A percentile compares a stretch with the other conserved stretches of the same genome.
Evolutionary conservation across 2,797 vertebrate species (phyloP).

Genomic region (Sciaenops ocellatus): DNA sequence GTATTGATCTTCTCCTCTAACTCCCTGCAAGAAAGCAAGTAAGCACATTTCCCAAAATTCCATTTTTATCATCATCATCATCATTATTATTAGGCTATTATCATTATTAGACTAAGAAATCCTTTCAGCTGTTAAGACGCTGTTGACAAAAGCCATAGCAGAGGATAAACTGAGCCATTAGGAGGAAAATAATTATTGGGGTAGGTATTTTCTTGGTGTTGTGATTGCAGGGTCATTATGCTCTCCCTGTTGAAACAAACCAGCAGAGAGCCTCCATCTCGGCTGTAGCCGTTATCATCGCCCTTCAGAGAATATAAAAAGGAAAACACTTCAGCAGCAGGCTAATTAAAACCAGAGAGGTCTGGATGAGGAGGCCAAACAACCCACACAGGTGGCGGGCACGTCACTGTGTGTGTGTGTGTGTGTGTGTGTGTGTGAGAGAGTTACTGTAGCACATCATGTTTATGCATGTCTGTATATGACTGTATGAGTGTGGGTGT

Average conservation of each 20-base stretch:
- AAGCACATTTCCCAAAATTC: background rate
- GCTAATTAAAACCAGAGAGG: conserved; percentile 84
- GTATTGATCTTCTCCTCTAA: background rate
- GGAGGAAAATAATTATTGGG: conserved; percentile 72
- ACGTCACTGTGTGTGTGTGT: conserved; percentile 19
- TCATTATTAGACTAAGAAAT: conserved; percentile 16
- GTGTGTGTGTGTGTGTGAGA: conserved; percentile 4
- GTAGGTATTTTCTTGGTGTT: conserved; percentile 73
- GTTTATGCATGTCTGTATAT: conserved; percentile 64
- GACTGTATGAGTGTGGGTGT: conserved; percentile 37
- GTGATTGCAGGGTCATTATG: conserved; percentile 78
- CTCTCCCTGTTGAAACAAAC: conserved; percentile 78
- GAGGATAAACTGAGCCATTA: conserved; percentile 60
- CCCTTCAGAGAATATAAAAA: conserved; percentile 80
- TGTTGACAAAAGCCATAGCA: conserved; percentile 55
- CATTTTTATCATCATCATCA: background rate
- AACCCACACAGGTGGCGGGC: conserved; percentile 74
- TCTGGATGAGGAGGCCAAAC: conserved; percentile 79
- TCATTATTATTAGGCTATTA: background rate
- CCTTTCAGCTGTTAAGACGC: conserved; percentile 22
- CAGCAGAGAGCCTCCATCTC: conserved; percentile 72
- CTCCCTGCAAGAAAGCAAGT: background rate
- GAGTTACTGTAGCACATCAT: conserved; percentile 55
- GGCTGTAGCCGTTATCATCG: conserved; percentile 72
- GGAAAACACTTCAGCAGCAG: conserved; percentile 80